Evolutionary conservation across 2,113 vertebrate genomes (phyloP), one percentile per base, ranked within the genome.

Genomic region (Suncus etruscus): DNA sequence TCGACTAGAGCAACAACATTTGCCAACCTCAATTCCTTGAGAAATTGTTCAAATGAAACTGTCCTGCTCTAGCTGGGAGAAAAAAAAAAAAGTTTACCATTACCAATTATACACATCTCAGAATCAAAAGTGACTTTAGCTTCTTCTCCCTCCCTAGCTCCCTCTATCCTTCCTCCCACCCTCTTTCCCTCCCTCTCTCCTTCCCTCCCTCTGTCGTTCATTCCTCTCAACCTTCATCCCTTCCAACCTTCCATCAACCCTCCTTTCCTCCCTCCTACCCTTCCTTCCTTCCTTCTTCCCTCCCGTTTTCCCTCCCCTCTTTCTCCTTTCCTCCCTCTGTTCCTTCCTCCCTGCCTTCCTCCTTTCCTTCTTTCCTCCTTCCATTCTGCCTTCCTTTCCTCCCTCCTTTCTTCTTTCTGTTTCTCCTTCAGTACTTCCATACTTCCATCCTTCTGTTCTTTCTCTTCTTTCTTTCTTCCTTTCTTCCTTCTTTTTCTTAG

Each of bases 71-170:
- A 69, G 1, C 84, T 63, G 70, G 91, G 77, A 63, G 58, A n/a
- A 70, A 3, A 25, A 68, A 39, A 39, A 39, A 39, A 27, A 9
- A 54, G 90, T 50, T 3, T 84, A 83, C 66, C 32, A 1, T 89
- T 96, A 81, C 51, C 3, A 61, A 24, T 18, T n/a, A 69, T 31
- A 6, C 32, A 68, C 72, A 73, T 51, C 79, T 12, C 14, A 75
- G 1, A 54, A 74, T 29, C 8, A 31, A 76, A 47, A 51, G 2
- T 48, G 78, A 51, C 22, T 69, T 70, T 61, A 3, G 61, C n/a
- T 15, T 9, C 5, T 11, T 3, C 3, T 3, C 9, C 2, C 5
- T 0, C 2, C 0, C 39, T 1, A 1, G 11, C 11, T 10, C 2
- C n/a, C 6, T 39, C 39, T 39, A 3, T 39, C 39, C n/a, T n/a